Conservation (phyloP, 2,797 vertebrate species). For the Hirundo rustica region DNA sequence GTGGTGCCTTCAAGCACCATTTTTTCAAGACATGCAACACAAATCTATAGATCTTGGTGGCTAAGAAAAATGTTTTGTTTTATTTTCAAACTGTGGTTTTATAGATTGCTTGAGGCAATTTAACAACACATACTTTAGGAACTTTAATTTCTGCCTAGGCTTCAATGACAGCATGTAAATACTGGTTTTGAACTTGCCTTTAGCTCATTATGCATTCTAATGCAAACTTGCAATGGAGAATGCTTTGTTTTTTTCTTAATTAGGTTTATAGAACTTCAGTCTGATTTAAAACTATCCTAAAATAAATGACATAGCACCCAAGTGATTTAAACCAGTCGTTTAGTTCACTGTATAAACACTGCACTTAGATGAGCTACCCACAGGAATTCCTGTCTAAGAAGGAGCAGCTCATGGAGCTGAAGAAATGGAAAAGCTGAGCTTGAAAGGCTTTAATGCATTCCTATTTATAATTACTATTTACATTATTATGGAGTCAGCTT, state of each 20-base stretch:
- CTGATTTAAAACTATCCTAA: neutral
- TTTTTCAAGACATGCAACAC: neutral
- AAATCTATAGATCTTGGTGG: neutral
- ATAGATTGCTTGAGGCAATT: neutral
- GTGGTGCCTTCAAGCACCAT: neutral
- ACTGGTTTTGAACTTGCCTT: neutral
- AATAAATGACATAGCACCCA: neutral
- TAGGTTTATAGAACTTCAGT: neutral
- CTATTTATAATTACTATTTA: neutral
- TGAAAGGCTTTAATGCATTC: neutral
- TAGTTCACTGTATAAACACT: neutral
- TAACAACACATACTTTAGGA: neutral
- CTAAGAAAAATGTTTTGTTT: neutral
- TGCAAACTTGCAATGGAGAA: neutral
- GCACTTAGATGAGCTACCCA: neutral
- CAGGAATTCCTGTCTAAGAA: neutral
- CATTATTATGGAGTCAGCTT: neutral
- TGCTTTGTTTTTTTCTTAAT: neutral
- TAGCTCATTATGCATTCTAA: conserved; percentile 6
- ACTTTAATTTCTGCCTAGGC: neutral
- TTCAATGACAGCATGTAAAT: neutral
- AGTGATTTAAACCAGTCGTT: neutral
- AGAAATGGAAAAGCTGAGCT: neutral
- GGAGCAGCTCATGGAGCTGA: neutral
- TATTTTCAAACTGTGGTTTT: neutral